Evolutionary conservation across 2,888 invertebrate species (phyloP).

Genomic region (Sisyra nigra): DNA sequence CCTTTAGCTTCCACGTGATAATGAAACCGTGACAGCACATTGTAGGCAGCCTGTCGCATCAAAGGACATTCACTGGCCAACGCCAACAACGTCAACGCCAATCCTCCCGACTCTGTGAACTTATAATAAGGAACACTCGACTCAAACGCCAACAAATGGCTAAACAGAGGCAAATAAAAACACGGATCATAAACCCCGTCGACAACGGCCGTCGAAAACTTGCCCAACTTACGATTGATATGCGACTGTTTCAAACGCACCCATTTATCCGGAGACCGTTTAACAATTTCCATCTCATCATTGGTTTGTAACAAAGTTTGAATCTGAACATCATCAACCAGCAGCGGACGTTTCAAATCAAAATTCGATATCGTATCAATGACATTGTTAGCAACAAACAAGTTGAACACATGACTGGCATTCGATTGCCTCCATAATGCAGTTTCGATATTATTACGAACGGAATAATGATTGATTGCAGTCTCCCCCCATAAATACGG

Average conservation of each 20-base stretch:
- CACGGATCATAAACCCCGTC: slow-evolving; percentile 60
- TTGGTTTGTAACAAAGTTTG: slow-evolving; percentile 3
- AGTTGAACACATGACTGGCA: slow-evolving; percentile 52
- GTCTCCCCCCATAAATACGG: slow-evolving; percentile 76
- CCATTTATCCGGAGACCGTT: slow-evolving; percentile 13
- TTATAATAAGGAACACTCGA: slow-evolving; percentile 54
- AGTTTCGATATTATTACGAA: slow-evolving; percentile 37
- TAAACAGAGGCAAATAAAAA: slow-evolving; percentile 64
- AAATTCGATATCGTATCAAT: slow-evolving; percentile 52
- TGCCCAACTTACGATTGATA: not conserved
- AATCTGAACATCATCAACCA: slow-evolving; percentile 25
- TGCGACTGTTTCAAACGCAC: not conserved
- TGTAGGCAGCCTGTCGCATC: slow-evolving; percentile 56
- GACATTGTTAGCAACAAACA: slow-evolving; percentile 47
- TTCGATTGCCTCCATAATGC: slow-evolving; percentile 56
- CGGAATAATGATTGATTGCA: slow-evolving; percentile 61
- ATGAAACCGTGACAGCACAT: slow-evolving; percentile 56
- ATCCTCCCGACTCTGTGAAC: slow-evolving; percentile 49
- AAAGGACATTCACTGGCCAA: slow-evolving; percentile 48
- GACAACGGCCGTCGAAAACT: slow-evolving; percentile 10
- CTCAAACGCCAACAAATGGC: slow-evolving; percentile 56
- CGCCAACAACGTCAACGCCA: slow-evolving; percentile 53
- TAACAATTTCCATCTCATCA: slow-evolving; percentile 2
- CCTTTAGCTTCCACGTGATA: slow-evolving; percentile 55
- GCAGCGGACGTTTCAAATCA: slow-evolving; percentile 43